Evolutionary conservation across 2,797 vertebrate species (phyloP).

Genomic region (Mastacembelus armatus): DNA sequence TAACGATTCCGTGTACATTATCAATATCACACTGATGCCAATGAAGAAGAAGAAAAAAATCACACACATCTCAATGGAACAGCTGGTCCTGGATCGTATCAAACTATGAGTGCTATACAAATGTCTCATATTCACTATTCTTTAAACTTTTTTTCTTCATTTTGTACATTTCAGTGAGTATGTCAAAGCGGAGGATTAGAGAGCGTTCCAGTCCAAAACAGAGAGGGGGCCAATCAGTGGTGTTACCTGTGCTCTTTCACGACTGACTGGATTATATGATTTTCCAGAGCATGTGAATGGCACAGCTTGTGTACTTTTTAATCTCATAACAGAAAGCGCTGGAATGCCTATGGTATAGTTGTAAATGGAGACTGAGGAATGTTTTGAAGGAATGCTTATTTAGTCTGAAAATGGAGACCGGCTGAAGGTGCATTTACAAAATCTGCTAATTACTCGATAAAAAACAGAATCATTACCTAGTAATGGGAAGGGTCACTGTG

Average conservation of each 20-base stretch:
- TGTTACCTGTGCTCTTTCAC: conserved; percentile 74
- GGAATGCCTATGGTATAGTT: conserved; percentile 66
- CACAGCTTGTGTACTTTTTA: conserved; percentile 74
- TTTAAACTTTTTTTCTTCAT: conserved; percentile 46
- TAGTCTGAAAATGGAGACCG: conserved; percentile 51
- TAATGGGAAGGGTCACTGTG: conserved; percentile 71
- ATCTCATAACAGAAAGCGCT: conserved; percentile 65
- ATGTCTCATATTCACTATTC: conserved; percentile 73
- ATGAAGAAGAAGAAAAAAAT: conserved; percentile 18
- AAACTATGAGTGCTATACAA: conserved; percentile 81
- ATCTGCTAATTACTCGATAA: conserved; percentile 60
- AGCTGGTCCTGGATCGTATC: conserved; percentile 69
- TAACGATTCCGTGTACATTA: conserved; percentile 35
- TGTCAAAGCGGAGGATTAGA: conserved; percentile 65
- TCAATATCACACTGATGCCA: conserved; percentile 44
- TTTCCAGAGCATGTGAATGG: conserved; percentile 77
- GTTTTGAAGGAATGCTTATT: conserved; percentile 69
- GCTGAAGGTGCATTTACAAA: conserved; percentile 72
- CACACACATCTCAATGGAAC: conserved; percentile 48
- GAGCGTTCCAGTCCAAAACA: conserved; percentile 51
- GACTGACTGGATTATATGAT: conserved; percentile 75
- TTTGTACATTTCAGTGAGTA: conserved; percentile 75
- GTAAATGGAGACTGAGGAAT: conserved; percentile 62
- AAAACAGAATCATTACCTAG: conserved; percentile 49
- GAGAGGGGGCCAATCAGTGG: conserved; percentile 53